Percentiles rank a stretch among this genome's conserved stretches.
Conservation (phyloP, 2,797 vertebrate genomes). For the Sitta carolinensis region DNA sequence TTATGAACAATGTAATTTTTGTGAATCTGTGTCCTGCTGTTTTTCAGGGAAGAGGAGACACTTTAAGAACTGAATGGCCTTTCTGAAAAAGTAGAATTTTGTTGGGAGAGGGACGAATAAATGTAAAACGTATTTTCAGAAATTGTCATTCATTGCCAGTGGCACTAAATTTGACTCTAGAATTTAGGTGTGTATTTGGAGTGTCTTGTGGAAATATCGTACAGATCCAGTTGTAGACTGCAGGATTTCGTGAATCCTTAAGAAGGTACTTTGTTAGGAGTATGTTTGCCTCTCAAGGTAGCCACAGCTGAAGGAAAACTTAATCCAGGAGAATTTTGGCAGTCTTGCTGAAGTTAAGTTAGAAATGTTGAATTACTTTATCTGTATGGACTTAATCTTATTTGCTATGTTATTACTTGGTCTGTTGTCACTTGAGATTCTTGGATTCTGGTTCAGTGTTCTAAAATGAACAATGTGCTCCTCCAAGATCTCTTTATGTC, state of each 20-base stretch:
- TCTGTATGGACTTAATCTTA: neutral
- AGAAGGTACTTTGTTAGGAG: neutral
- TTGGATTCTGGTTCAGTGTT: neutral
- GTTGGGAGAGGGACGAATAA: neutral
- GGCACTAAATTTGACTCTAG: neutral
- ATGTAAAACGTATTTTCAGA: neutral
- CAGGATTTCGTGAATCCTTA: neutral
- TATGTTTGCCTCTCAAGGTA: neutral
- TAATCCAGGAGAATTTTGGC: neutral
- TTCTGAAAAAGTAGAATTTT: neutral
- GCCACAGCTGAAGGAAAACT: neutral
- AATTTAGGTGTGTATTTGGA: neutral
- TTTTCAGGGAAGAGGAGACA: neutral
- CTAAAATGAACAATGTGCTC: neutral
- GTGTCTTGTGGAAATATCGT: neutral
- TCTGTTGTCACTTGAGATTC: neutral
- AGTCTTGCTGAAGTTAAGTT: neutral
- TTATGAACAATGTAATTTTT: neutral
- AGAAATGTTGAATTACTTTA: neutral
- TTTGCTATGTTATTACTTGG: neutral
- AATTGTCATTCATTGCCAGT: neutral
- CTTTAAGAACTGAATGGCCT: neutral
- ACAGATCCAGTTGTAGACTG: neutral
- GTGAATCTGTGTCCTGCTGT: neutral
- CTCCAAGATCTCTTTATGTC: neutral